Evolutionary conservation across 2,888 invertebrate species (phyloP).

Genomic region (Sisyra nigra): DNA sequence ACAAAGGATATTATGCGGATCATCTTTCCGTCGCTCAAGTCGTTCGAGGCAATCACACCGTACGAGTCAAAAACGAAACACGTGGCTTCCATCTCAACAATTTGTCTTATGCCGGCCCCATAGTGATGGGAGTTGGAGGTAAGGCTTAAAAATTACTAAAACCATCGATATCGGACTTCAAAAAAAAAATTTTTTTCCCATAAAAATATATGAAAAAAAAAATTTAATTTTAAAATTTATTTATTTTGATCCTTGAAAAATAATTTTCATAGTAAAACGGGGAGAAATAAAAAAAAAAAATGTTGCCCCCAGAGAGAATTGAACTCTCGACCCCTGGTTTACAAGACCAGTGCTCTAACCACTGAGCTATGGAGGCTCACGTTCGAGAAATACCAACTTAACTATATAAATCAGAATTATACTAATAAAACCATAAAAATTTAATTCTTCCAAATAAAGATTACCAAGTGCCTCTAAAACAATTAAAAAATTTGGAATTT

Average conservation of each 20-base stretch:
- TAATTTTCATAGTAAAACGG: too few species aligned
- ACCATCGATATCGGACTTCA: not conserved
- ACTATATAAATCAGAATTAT: too few species aligned
- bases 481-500: too few species aligned
- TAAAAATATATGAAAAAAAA: not conserved
- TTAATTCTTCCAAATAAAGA: too few species aligned
- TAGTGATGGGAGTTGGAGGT: slow-evolving; percentile 95
- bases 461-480: too few species aligned
- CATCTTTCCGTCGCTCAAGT: slow-evolving; percentile 64
- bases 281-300: slow-evolving; percentile 1
- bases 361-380: slow-evolving; percentile 6
- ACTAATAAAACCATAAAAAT: too few species aligned
- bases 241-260: too few species aligned
- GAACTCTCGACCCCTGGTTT: slow-evolving; percentile 7
- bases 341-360: slow-evolving; percentile 7
- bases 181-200: not conserved
- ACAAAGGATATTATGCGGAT: slow-evolving; percentile 67
- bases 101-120: slow-evolving; percentile 89
- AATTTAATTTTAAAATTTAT: too few species aligned
- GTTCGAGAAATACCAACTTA: too few species aligned
- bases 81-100: slow-evolving; percentile 76
- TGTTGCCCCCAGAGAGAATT: slow-evolving; percentile 4
- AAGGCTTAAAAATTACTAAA: too few species aligned
- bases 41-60: slow-evolving; percentile 59
- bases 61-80: slow-evolving; percentile 65